phyloP scores from a whole-genome alignment of 2,113 vertebrate species.

The Indri indri region DNA sequence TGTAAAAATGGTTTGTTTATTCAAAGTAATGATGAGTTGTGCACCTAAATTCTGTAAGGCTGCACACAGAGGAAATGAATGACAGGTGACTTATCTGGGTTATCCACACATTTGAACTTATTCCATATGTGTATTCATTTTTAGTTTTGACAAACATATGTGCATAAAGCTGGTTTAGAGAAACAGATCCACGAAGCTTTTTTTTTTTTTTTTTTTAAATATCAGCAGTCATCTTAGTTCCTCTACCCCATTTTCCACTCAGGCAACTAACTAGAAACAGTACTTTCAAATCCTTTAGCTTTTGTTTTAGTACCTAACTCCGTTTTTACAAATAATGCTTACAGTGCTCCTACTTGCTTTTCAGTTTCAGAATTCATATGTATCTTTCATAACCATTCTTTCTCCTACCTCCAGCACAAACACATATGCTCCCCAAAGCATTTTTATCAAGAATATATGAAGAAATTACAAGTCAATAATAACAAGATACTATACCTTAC shows the following conservation, averaged over 20 bases:
- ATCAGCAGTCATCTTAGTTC: background rate
- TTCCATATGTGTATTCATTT: background rate
- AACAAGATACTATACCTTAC: background rate
- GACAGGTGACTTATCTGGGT: background rate
- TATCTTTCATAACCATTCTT: background rate
- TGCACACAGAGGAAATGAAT: background rate
- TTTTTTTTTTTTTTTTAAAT: background rate
- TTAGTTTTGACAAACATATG: background rate
- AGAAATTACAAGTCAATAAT: background rate
- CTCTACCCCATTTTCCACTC: background rate
- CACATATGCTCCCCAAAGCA: background rate
- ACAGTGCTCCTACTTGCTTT: background rate
- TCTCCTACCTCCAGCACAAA: background rate
- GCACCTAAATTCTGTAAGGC: background rate
- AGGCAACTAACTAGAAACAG: background rate
- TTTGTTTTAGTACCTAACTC: background rate
- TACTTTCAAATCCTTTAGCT: background rate
- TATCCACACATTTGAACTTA: background rate
- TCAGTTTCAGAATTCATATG: background rate
- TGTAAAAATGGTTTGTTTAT: conserved; percentile 1
- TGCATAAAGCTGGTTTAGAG: background rate
- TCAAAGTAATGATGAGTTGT: background rate
- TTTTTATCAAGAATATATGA: background rate
- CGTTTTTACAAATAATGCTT: background rate
- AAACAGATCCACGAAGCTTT: background rate